A percentile compares a stretch with the other conserved stretches of the same genome.
phyloP scores from a whole-genome alignment of 35 echinoderm and acorn worm genomes.

The Apostichopus parvimensis region DNA sequence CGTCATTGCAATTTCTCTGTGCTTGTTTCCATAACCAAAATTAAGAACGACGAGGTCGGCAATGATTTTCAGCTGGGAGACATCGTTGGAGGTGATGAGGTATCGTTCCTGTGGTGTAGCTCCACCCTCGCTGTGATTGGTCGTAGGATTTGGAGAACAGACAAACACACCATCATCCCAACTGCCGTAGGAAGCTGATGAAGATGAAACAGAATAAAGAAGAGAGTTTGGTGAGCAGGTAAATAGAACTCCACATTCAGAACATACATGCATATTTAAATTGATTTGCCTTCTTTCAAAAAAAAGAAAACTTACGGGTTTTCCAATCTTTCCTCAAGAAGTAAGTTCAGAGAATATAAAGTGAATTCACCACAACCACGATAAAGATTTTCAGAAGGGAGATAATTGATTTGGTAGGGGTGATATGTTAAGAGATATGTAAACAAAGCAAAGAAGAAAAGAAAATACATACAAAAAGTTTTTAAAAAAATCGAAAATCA shows the following conservation, averaged over 20 bases:
- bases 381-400: no score
- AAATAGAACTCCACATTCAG: no score
- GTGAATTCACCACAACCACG: no score
- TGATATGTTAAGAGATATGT: no score
- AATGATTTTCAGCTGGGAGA: constrained; percentile 65
- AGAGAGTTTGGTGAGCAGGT: no score
- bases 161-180: constrained; percentile 83
- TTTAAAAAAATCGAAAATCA: no score
- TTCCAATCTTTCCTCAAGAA: neutral
- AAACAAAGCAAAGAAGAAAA: no score
- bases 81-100: constrained; percentile 65
- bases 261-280: neutral
- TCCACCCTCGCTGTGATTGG: constrained; percentile 48
- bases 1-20: constrained; percentile 61
- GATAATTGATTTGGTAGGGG: no score
- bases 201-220: neutral
- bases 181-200: constrained; percentile 75
- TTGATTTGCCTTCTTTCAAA: neutral
- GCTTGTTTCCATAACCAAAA: constrained; percentile 85
- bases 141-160: constrained; percentile 67
- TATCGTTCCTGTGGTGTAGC: constrained; percentile 48
- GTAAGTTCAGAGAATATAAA: no score
- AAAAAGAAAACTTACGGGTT: neutral
- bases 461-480: no score
- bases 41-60: constrained; percentile 77